phyloP scores from a whole-genome alignment of 2,113 vertebrate genomes.

The Carlito syrichta region DNA sequence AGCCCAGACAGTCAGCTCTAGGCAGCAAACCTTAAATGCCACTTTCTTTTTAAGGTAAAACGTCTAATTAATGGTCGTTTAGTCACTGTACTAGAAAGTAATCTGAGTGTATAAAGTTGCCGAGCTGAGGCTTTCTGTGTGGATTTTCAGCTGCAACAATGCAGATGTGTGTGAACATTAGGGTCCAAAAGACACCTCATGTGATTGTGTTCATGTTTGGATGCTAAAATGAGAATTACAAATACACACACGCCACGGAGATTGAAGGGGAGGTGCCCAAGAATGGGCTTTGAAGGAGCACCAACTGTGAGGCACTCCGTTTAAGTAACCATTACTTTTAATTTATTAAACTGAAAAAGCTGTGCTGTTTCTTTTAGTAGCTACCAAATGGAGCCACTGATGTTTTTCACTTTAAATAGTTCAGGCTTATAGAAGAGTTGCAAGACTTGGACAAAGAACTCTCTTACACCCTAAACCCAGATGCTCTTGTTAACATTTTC shows the following conservation, averaged over 20 bases:
- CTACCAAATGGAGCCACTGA: background rate
- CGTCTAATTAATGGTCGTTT: background rate
- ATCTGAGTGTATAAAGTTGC: background rate
- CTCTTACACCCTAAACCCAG: background rate
- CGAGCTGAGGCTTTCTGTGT: background rate
- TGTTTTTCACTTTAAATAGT: background rate
- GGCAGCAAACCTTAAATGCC: background rate
- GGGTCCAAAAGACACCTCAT: background rate
- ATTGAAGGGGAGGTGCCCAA: background rate
- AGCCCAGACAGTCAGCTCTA: background rate
- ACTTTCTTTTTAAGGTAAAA: background rate
- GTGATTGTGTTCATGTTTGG: background rate
- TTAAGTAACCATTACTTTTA: background rate
- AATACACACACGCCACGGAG: background rate
- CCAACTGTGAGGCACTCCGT: background rate
- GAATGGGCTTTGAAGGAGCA: background rate
- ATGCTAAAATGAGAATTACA: background rate
- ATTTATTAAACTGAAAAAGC: background rate
- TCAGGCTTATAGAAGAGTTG: background rate
- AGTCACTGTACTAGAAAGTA: background rate
- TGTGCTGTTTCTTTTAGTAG: background rate
- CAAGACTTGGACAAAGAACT: background rate
- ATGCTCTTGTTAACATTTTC: background rate
- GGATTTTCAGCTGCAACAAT: background rate
- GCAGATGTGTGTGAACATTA: background rate